phyloP scores from a whole-genome alignment of 2,797 vertebrate genomes.

The Apodemus agrarius region DNA sequence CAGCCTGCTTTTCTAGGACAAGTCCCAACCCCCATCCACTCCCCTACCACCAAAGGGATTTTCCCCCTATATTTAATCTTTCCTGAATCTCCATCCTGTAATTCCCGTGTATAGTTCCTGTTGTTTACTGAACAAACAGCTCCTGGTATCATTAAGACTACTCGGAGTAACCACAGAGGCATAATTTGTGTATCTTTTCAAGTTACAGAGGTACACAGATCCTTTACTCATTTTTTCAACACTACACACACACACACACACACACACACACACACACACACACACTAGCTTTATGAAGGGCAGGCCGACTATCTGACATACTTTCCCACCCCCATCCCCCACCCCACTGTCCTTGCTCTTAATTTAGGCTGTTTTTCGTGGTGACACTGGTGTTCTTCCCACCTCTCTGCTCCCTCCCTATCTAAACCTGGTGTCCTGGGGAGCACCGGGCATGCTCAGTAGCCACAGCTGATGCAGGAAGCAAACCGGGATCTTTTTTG shows the following conservation, averaged over 20 bases:
- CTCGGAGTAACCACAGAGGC: conserved; percentile 37
- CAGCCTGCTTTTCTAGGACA: conserved; percentile 64
- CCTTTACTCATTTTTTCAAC: conserved; percentile 43
- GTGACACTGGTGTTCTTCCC: conserved; percentile 55
- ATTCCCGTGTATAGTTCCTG: conserved; percentile 35
- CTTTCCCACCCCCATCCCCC: background rate
- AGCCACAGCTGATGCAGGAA: conserved; percentile 60
- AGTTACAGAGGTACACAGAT: conserved; percentile 29
- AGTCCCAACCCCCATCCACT: conserved; percentile 15
- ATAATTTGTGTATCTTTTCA: conserved; percentile 44
- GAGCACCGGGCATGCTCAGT: conserved; percentile 80
- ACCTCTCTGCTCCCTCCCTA: conserved; percentile 62
- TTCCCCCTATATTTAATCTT: conserved; percentile 23
- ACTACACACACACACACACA: background rate
- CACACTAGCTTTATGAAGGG: conserved; percentile 10
- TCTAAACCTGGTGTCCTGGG: conserved; percentile 58
- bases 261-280: background rate
- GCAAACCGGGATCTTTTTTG: conserved; percentile 73
- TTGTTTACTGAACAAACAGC: background rate
- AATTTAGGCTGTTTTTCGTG: conserved; percentile 48
- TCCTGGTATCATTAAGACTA: background rate
- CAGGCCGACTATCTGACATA: background rate
- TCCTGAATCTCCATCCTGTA: conserved; percentile 18
- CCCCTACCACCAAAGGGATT: background rate
- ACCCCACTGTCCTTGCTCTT: conserved; percentile 15